phyloP scores from a whole-genome alignment of 1,140 invertebrate genomes.

The Drosophila punjabiensis region DNA sequence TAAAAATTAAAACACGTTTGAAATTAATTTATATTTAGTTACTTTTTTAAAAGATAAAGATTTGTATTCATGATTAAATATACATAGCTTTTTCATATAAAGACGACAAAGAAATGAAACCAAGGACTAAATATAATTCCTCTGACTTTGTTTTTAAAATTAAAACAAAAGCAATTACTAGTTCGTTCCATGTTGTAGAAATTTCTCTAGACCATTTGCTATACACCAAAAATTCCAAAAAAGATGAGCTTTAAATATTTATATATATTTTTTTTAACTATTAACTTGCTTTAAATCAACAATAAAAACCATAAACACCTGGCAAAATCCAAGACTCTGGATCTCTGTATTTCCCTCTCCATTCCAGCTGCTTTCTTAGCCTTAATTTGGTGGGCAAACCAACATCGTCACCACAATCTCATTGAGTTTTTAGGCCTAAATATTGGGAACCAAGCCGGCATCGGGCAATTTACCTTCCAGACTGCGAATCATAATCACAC shows the following conservation, averaged over 20 bases:
- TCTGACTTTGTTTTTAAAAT: not conserved
- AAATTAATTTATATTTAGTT: too few relatives aligned
- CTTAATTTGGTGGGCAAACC: constrained; percentile 11
- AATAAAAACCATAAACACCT: not conserved
- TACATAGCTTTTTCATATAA: too few relatives aligned
- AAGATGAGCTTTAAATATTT: not conserved
- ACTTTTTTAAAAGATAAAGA: too few relatives aligned
- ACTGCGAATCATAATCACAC: constrained; percentile 24
- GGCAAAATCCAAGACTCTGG: not conserved
- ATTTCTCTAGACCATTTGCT: too few relatives aligned
- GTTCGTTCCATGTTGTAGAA: too few relatives aligned
- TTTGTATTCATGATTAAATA: too few relatives aligned
- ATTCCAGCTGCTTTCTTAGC: not conserved
- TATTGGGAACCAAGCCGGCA: not conserved
- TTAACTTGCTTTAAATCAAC: not conserved
- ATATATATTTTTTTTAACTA: not conserved
- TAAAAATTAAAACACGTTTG: too few relatives aligned
- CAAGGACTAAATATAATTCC: not conserved
- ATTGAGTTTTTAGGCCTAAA: not conserved
- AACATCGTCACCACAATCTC: not conserved
- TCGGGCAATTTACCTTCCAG: constrained; percentile 26
- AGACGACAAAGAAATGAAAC: too few relatives aligned
- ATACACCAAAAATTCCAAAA: not conserved
- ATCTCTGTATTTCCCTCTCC: not conserved
- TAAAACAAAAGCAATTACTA: not conserved